These are phyloP conservation scores for Iphiclides podalirius DNA, from an alignment of 2,888 invertebrate genomes.

Conservation along the genomic window DNA sequence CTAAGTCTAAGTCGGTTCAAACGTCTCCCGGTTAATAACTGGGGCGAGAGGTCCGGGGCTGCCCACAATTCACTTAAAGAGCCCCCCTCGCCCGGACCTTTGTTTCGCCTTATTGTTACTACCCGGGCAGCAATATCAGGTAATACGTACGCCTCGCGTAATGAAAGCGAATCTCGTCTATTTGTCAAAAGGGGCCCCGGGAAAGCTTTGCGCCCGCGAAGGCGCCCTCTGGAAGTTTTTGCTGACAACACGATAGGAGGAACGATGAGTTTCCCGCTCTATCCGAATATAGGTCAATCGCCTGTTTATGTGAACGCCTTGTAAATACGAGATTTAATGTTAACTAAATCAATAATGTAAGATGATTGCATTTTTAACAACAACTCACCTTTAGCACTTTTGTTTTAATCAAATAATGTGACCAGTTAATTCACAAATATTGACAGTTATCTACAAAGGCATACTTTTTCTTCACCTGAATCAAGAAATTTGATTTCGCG, in stretches of 20 bases:
- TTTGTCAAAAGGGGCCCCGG: constrained; percentile 47
- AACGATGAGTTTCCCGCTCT: constrained; percentile 29
- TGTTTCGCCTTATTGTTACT: constrained; percentile 46
- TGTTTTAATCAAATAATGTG: too few relatives aligned
- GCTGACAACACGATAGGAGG: constrained; percentile 57
- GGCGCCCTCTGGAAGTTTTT: constrained; percentile 48
- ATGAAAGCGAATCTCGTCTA: constrained; percentile 61
- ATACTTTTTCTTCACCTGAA: too few relatives aligned
- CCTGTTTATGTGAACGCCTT: too few relatives aligned
- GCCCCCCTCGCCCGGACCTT: constrained; percentile 32
- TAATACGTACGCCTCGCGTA: constrained; percentile 45
- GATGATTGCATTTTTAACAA: too few relatives aligned
- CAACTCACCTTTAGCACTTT: too few relatives aligned
- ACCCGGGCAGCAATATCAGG: constrained; percentile 46
- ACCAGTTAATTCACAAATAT: too few relatives aligned
- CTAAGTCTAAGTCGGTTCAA: too few relatives aligned
- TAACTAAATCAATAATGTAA: too few relatives aligned
- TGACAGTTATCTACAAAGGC: too few relatives aligned
- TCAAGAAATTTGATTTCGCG: too few relatives aligned
- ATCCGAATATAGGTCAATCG: constrained; percentile 61
- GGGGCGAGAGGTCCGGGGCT: constrained; percentile 11
- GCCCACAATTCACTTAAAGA: constrained; percentile 37
- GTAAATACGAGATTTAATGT: too few relatives aligned
- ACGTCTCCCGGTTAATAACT: too few relatives aligned
- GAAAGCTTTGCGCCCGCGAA: constrained; percentile 33